Evolutionary conservation across 2,888 invertebrate genomes (phyloP).

Genomic region (Dione vanillae): DNA sequence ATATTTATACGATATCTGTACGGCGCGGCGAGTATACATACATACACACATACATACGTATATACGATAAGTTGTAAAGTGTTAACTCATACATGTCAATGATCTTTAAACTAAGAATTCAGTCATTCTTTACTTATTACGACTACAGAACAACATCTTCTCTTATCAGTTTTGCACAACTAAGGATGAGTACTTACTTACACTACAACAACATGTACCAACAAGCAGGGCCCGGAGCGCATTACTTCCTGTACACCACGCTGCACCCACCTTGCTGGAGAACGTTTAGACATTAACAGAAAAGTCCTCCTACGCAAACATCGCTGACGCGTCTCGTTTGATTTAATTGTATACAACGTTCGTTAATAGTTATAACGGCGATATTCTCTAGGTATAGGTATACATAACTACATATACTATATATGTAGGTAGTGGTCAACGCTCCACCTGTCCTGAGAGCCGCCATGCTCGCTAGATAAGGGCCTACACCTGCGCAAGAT

Average conservation of each 20-base stretch:
- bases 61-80: no score
- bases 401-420: not conserved
- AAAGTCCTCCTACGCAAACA: not conserved
- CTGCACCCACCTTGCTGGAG: not conserved
- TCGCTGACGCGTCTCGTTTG: slow-evolving; percentile 15
- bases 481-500: slow-evolving; percentile 5
- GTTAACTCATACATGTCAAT: no score
- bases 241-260: not conserved
- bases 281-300: not conserved
- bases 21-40: not conserved
- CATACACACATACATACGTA: no score
- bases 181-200: no score
- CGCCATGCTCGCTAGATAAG: slow-evolving; percentile 10
- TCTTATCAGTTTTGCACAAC: not conserved
- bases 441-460: slow-evolving; percentile 24
- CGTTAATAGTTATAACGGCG: slow-evolving; percentile 9
- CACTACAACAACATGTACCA: no score
- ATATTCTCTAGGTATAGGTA: not conserved
- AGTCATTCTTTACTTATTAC: not conserved
- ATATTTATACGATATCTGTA: not conserved
- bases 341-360: slow-evolving; percentile 23
- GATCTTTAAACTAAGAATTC: no score
- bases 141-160: not conserved
- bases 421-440: not conserved
- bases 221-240: no score